These are phyloP conservation scores for Nasonovia ribisnigri DNA, from an alignment of 2,888 invertebrate genomes.

Conservation along the genomic window DNA sequence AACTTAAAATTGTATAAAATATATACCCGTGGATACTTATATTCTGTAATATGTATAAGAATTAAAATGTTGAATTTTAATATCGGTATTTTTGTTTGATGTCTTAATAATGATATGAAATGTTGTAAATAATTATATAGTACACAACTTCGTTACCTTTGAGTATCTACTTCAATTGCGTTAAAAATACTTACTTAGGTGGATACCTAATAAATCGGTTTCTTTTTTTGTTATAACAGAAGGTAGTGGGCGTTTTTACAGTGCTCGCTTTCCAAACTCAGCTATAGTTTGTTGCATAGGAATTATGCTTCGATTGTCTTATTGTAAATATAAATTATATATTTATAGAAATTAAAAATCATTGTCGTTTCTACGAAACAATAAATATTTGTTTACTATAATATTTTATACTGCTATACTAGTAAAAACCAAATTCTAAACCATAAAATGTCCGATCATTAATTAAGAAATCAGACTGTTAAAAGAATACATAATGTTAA, in stretches of 20 bases:
- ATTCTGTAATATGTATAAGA: not conserved
- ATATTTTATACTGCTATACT: too few species aligned
- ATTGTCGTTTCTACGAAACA: not conserved
- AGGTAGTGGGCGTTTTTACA: not conserved
- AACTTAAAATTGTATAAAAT: not conserved
- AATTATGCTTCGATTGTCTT: not conserved
- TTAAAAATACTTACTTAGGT: not conserved
- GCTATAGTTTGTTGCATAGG: not conserved
- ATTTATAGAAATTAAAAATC: not conserved
- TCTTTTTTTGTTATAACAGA: not conserved
- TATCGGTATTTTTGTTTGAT: not conserved
- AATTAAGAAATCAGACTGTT: too few species aligned
- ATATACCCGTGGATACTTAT: too few species aligned
- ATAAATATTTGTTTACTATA: not conserved
- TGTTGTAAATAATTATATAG: not conserved
- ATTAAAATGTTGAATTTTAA: not conserved
- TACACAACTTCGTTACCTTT: not conserved
- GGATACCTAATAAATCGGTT: not conserved
- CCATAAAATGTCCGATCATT: too few species aligned
- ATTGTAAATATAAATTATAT: not conserved
- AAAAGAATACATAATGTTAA: not conserved
- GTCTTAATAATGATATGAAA: too few species aligned
- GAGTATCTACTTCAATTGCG: not conserved
- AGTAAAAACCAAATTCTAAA: not conserved
- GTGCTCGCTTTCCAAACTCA: slow-evolving; percentile 8